Percentiles rank a stretch among this genome's conserved stretches.
phyloP scores from a whole-genome alignment of 2,888 invertebrate species.

The Gnatocerus cornutus region DNA sequence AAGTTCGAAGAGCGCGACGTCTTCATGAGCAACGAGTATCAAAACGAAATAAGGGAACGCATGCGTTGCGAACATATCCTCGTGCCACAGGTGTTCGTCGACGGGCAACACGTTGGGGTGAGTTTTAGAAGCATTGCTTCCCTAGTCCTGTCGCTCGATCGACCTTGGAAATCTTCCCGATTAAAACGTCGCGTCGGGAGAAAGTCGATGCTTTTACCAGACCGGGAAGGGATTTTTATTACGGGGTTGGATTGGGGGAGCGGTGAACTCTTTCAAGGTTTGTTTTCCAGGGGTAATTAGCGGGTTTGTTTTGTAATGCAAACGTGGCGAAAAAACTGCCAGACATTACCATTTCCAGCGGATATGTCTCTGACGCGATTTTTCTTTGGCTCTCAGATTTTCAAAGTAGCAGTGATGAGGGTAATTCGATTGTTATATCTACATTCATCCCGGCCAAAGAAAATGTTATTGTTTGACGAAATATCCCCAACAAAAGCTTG shows the following conservation, averaged over 20 bases:
- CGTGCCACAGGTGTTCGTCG: constrained; percentile 95
- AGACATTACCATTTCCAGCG: no score
- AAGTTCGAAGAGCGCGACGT: constrained; percentile 95
- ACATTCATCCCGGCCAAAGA: no score
- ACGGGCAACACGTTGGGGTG: constrained; percentile 95
- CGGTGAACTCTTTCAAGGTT: no score
- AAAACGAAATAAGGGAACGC: constrained; percentile 90
- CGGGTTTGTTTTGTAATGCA: no score
- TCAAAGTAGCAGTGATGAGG: no score
- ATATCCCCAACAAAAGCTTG: neutral
- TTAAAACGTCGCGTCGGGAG: constrained; percentile 15
- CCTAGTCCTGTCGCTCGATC: constrained; percentile 43
- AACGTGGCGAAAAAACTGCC: no score
- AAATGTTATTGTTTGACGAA: neutral
- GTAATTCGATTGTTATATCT: no score
- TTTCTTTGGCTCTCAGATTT: no score
- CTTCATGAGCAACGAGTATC: constrained; percentile 93
- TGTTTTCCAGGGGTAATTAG: no score
- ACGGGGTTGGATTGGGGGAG: no score
- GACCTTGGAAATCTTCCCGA: constrained; percentile 31
- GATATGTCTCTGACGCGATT: no score
- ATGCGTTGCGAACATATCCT: constrained; percentile 83
- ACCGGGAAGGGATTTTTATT: neutral
- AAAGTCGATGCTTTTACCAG: constrained; percentile 9
- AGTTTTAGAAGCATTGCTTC: constrained; percentile 69